Evolutionary conservation across 2,113 vertebrate genomes (phyloP), one percentile per base, ranked within the genome.

Genomic region (Microtus oregoni): DNA sequence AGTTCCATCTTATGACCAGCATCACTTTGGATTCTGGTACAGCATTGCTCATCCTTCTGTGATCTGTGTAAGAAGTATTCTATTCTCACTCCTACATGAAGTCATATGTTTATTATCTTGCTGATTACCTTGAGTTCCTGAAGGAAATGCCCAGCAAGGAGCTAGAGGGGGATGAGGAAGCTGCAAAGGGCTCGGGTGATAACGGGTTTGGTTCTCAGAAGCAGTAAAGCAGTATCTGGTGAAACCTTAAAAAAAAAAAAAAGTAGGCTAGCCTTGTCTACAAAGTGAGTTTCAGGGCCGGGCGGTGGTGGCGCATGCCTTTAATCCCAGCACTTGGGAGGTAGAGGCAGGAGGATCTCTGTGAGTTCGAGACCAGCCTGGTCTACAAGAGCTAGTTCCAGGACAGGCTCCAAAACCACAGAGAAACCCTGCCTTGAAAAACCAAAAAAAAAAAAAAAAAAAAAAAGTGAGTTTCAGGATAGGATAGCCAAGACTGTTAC

Each of bases 21-120:
- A 99, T 98, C 99, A 99, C 97, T 99, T 99, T 90, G 98, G 98
- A 93, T 99, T 99, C 97, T 99, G 99, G 99, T 99, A 99, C 97
- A 98, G 98, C 95, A 73, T 98, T 81, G 99, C 98, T 86, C 99
- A 99, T 97, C 99, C 99, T 1, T 98, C 98, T 95, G 99, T 99
- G 58, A 98, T 99, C 63, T 99, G 99, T 98, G 99, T 99, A 98
- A 99, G 99, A 38, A 17, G n/a, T 86, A 96, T 92, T 86, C 0
- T 50, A 24, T 55, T 20, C 38, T 13, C 89, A 78, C 22, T 94
- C 35, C 26, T 81, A n/a, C 58, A 58, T 38, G 85, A 75, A 50
- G 32, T 90, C 17, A 91, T 38, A 38, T 22, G 24, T 65, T 88
- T 30, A 94, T 68, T 88, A 20, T 20, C 22, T 76, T 73, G 76